Conservation (phyloP, 1,140 invertebrate species). For the Laupala kohalensis region DNA sequence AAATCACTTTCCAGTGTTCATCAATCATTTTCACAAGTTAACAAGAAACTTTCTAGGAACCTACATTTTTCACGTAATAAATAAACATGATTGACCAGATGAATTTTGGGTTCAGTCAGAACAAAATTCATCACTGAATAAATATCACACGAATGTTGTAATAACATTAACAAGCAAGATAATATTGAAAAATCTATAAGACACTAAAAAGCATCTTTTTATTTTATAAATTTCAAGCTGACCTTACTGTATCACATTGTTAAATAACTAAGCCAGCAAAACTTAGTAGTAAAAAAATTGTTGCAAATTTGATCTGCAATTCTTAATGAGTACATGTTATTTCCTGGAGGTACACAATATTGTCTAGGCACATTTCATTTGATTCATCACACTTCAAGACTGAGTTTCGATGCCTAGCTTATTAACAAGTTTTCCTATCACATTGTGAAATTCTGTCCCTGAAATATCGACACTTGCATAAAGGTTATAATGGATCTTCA, state of each 20-base stretch:
- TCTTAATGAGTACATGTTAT: background rate
- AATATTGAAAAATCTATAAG: background rate
- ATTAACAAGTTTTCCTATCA: background rate
- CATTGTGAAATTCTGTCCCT: constrained; percentile 1
- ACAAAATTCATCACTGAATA: background rate
- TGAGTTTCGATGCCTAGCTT: constrained; percentile 7
- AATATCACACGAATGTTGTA: background rate
- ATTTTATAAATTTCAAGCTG: background rate
- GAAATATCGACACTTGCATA: background rate
- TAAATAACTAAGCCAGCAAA: background rate
- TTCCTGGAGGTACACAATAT: constrained; percentile 1
- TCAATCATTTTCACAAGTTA: background rate
- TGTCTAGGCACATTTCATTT: constrained; percentile 10
- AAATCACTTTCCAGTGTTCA: background rate
- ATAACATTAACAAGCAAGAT: background rate
- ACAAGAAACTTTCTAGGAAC: constrained; percentile 1
- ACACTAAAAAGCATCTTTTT: background rate
- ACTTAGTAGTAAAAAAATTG: background rate
- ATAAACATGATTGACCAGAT: background rate
- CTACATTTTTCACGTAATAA: constrained; percentile 2
- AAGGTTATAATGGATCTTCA: background rate
- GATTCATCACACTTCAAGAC: background rate
- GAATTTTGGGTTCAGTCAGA: background rate
- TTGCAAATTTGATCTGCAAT: background rate
- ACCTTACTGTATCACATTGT: background rate